Percentiles rank a stretch among this genome's conserved stretches.
Evolutionary conservation across 2,113 vertebrate species (phyloP).

Genomic region (Nycticorax nycticorax): DNA sequence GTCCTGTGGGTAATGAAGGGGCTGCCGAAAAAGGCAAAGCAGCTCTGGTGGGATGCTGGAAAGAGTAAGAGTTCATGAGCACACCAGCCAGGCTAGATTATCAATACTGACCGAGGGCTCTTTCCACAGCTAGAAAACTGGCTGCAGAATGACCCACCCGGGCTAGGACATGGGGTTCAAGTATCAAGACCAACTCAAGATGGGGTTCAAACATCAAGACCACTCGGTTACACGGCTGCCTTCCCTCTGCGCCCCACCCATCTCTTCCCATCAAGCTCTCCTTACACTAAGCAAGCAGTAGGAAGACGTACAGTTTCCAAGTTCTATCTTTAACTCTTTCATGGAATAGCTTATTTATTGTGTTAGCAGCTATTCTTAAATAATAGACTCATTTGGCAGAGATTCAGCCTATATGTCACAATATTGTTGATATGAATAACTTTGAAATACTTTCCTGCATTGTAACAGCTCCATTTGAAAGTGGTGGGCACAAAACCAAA

Average conservation of each 20-base stretch:
- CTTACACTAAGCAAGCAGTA: background rate
- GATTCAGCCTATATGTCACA: background rate
- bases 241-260: background rate
- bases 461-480: background rate
- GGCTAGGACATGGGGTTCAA: background rate
- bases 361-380: background rate
- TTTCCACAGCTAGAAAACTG: background rate
- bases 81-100: background rate
- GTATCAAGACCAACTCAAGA: background rate
- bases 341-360: background rate
- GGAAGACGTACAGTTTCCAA: background rate
- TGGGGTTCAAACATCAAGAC: background rate
- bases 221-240: background rate
- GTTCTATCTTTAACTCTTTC: background rate
- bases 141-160: background rate
- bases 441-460: background rate
- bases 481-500: background rate
- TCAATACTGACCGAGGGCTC: background rate
- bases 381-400: background rate
- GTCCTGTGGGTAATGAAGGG: background rate
- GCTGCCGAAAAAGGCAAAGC: background rate
- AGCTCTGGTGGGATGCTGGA: background rate
- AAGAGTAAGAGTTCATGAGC: background rate
- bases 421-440: background rate
- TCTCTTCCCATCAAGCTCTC: background rate